Evolutionary conservation across 1,140 invertebrate species (phyloP).

Genomic region (Vanessa tameamea): DNA sequence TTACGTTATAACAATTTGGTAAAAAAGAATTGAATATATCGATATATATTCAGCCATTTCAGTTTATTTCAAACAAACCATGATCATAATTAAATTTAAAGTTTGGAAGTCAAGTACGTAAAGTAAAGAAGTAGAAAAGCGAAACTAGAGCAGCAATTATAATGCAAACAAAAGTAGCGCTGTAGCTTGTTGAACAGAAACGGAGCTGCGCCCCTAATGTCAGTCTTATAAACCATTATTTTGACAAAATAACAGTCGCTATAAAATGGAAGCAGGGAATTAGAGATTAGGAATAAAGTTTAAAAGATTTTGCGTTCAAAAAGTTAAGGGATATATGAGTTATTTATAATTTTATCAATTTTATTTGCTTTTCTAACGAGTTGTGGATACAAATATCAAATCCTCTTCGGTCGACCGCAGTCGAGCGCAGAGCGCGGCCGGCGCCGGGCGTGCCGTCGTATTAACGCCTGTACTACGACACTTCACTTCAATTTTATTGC

Average conservation of each 20-base stretch:
- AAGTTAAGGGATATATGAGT: background rate
- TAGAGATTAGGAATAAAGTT: no score
- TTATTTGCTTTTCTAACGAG: conserved; percentile 38
- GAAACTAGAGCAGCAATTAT: conserved; percentile 14
- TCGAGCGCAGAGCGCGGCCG: conserved; percentile 61
- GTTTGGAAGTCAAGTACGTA: conserved; percentile 31
- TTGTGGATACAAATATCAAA: conserved; percentile 54
- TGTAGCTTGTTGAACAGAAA: conserved; percentile 8
- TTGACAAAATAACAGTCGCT: background rate
- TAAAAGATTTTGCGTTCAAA: background rate
- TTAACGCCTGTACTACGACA: conserved; percentile 20
- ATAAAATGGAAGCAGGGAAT: background rate
- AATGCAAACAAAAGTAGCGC: conserved; percentile 11
- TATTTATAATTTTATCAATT: conserved; percentile 13
- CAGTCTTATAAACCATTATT: background rate
- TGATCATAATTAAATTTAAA: conserved; percentile 26
- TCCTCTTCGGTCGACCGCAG: conserved; percentile 55
- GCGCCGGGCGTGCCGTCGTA: conserved; percentile 48
- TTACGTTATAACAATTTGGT: no score
- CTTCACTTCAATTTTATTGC: conserved; percentile 32
- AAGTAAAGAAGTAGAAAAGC: conserved; percentile 10
- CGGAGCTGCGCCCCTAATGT: background rate
- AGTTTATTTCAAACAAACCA: background rate
- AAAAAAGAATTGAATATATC: no score
- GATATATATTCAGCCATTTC: no score